Base-by-base conservation (phyloP, 2,888 invertebrate genomes). In the Philaethria dido region DNA sequence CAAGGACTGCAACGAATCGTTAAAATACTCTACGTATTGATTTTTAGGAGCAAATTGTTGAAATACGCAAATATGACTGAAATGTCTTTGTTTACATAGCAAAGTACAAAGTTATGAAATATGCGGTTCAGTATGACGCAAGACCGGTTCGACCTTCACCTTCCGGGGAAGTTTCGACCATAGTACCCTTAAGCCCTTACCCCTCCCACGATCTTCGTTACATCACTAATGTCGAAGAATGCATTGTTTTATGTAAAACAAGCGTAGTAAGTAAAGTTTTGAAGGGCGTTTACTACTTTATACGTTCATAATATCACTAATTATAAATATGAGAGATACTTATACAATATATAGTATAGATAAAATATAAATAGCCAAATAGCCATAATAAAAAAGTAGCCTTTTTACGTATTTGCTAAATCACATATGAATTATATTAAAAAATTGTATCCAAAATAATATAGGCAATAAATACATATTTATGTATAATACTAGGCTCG, bases 111-210 rank as follows among this genome's bases (percentile, higher is more conserved):
- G 65, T 68, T 66, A 72, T 68, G 71, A 72, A 73, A 74, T 70
- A 68, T 62, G 70, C 71, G 69, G 70, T 65, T 66, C 67, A 62
- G 66, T 69, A 67, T 74, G 75, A 74, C 73, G 74, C 71, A 75
- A 74, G 59, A 62, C 63, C 64, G 29, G 29, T 47, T 25, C 60
- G 68, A 65, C 72, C 72, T 72, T 72, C 70, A 72, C 71, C 70
- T 70, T 71, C 67, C 48, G 59, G 60, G 62, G 60, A 68, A 66
- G 67, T 71, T 73, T 73, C 68, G 72, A 70, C 65, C 66, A 63
- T 68, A 60, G 63, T 62, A 33, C 64, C 68, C 62, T 68, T 42
- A 60, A 48, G 59, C 64, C 59, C 57, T 64, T 50, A 25, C 39
- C 48, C 64, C 54, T 36, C 39, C 57, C 29, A 9, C 54, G 20